Evolutionary conservation across 2,113 vertebrate species (phyloP).

Genomic region (Oreochromis tanganicae): DNA sequence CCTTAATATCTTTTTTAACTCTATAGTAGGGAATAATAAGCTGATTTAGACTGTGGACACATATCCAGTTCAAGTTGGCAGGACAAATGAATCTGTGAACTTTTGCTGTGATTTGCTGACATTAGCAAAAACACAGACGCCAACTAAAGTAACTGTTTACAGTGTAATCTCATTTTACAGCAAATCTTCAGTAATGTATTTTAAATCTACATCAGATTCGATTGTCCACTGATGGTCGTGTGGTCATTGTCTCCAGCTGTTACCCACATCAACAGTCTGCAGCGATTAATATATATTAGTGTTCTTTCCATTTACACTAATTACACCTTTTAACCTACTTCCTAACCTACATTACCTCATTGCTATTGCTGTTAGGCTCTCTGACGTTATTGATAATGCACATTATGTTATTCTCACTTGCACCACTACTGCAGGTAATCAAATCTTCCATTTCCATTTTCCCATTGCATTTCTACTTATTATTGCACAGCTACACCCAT

Average conservation of each 20-base stretch:
- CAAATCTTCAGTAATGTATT: slow-evolving; percentile 5
- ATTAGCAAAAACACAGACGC: background rate
- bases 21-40: background rate
- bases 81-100: background rate
- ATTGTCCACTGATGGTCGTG: background rate
- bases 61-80: background rate
- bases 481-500: slow-evolving; percentile 30
- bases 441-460: slow-evolving; percentile 43
- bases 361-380: slow-evolving; percentile 19
- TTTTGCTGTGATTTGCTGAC: background rate
- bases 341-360: slow-evolving; percentile 41
- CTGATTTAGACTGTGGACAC: background rate
- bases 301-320: slow-evolving; percentile 37
- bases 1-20: background rate
- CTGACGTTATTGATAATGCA: slow-evolving; percentile 39
- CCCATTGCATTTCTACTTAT: slow-evolving; percentile 35
- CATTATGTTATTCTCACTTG: slow-evolving; percentile 43
- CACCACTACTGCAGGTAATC: slow-evolving; percentile 39
- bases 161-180: background rate
- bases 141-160: background rate
- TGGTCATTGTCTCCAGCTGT: slow-evolving; percentile 27
- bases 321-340: slow-evolving; percentile 42
- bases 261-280: slow-evolving; percentile 21
- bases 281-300: slow-evolving; percentile 40
- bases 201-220: slow-evolving; percentile 8